phyloP scores from a whole-genome alignment of 2,797 vertebrate species.

The Sebastes ruberrimus region DNA sequence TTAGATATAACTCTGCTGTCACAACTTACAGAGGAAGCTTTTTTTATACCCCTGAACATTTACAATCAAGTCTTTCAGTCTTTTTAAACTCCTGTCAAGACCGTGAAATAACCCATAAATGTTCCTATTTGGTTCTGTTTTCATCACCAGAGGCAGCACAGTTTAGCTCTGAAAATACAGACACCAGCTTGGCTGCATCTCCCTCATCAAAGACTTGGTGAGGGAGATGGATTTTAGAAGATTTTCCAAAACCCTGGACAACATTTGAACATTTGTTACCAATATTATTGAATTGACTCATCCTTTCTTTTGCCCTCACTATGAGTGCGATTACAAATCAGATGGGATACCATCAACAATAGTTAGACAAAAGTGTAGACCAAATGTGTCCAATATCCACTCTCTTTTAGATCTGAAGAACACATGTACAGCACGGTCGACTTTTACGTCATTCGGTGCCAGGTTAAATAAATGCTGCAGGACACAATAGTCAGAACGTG shows the following conservation, averaged over 20 bases:
- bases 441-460: background rate
- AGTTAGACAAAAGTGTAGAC: background rate
- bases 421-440: background rate
- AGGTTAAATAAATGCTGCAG: background rate
- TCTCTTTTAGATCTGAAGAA: background rate
- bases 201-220: background rate
- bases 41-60: too few species aligned
- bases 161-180: background rate
- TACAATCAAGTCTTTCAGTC: background rate
- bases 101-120: background rate
- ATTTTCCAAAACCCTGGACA: background rate
- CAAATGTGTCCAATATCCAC: background rate
- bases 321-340: background rate
- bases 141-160: background rate
- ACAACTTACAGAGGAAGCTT: background rate
- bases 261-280: background rate
- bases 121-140: background rate
- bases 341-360: background rate
- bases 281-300: too few species aligned
- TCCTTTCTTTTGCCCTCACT: too few species aligned
- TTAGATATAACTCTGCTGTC: background rate
- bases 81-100: background rate
- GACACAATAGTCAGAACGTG: slow-evolving; percentile 12
- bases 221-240: background rate
- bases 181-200: too few species aligned